Percentiles rank a stretch among this genome's conserved stretches.
Conservation (phyloP, 1,140 invertebrate species). For the Bombus huntii region DNA sequence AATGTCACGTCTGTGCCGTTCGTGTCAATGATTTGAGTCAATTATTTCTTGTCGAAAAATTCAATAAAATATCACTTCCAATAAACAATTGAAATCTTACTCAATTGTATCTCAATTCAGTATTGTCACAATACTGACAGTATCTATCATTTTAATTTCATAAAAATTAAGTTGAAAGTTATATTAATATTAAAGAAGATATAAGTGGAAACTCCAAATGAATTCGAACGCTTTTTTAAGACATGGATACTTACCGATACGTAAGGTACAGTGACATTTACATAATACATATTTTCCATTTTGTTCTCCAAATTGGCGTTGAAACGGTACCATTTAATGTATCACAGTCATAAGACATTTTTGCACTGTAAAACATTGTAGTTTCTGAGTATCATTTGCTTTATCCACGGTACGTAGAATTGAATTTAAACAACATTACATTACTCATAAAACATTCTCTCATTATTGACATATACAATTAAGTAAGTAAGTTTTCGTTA, state of each 20-base stretch:
- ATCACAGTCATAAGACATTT: too few relatives aligned
- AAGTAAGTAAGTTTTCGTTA: too few relatives aligned
- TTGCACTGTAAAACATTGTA: too few relatives aligned
- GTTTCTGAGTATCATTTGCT: too few relatives aligned
- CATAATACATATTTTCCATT: neutral
- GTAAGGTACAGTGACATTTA: constrained; percentile 54
- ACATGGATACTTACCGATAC: constrained; percentile 68
- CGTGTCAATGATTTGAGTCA: neutral
- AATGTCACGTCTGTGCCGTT: too few relatives aligned
- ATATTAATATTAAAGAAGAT: too few relatives aligned
- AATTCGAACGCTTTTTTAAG: constrained; percentile 31
- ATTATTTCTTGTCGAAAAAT: neutral
- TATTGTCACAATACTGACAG: neutral
- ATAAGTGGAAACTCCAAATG: neutral
- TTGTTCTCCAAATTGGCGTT: neutral
- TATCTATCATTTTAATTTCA: neutral
- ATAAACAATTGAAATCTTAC: neutral
- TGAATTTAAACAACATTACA: too few relatives aligned
- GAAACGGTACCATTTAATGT: too few relatives aligned
- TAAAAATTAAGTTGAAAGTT: neutral
- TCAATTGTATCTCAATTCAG: neutral
- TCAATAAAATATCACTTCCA: neutral
- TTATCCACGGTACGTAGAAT: too few relatives aligned
- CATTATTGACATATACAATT: too few relatives aligned
- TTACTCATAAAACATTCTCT: too few relatives aligned